A percentile compares a stretch with the other conserved stretches of the same genome.
Evolutionary conservation across 2,888 invertebrate species (phyloP).

Genomic region (Ferrisia virgata): DNA sequence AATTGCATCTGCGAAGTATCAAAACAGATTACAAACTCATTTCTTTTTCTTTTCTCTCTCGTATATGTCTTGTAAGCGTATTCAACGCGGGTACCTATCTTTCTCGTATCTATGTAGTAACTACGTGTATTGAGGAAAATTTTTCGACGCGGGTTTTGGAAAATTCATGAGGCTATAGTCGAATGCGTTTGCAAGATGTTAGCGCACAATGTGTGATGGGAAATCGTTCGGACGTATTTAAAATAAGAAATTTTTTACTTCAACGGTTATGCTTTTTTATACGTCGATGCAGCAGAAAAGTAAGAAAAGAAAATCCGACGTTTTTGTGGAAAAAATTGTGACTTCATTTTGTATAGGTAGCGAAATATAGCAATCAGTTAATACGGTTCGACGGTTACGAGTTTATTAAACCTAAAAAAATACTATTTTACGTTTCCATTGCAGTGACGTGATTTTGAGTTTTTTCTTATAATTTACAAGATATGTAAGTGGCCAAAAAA

Average conservation of each 20-base stretch:
- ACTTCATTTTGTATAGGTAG: not conserved
- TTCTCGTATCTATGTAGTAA: not conserved
- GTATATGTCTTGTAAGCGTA: no score
- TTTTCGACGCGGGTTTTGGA: not conserved
- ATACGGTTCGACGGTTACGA: not conserved
- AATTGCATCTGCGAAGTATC: not conserved
- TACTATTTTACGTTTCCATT: no score
- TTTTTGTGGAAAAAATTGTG: not conserved
- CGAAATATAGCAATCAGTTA: not conserved
- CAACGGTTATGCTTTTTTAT: not conserved
- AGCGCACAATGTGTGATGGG: not conserved
- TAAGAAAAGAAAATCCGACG: not conserved
- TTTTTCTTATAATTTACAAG: no score
- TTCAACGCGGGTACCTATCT: no score
- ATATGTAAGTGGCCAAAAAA: no score
- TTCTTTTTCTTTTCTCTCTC: not conserved
- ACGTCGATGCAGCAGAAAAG: not conserved
- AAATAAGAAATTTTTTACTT: slow-evolving; percentile 5
- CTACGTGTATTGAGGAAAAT: not conserved
- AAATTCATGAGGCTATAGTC: not conserved
- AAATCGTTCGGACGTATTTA: slow-evolving; percentile 14
- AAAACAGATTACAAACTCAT: not conserved
- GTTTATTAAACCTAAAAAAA: not conserved
- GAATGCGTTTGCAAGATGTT: slow-evolving; percentile 6
- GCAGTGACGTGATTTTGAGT: no score